phyloP scores from a whole-genome alignment of 2,888 invertebrate species.

The Andricus curvator region DNA sequence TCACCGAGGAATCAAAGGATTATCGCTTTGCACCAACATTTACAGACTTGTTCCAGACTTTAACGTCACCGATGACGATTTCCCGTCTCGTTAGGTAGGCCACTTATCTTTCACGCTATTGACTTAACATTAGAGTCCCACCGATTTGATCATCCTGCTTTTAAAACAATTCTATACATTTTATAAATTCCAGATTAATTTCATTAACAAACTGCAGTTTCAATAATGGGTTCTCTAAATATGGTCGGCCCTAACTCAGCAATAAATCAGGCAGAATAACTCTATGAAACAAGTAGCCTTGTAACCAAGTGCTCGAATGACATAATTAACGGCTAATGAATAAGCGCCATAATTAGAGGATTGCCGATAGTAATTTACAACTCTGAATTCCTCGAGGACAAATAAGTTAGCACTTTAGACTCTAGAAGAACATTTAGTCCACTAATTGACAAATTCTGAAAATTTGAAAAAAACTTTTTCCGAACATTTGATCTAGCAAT shows the following conservation, averaged over 20 bases:
- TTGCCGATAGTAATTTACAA: constrained; percentile 2
- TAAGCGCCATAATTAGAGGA: constrained; percentile 11
- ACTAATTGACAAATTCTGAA: neutral
- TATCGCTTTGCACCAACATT: constrained; percentile 36
- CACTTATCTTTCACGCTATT: constrained; percentile 13
- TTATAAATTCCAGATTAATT: neutral
- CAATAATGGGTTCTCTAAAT: neutral
- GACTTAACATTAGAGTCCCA: constrained; percentile 5
- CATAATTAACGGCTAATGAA: constrained; percentile 27
- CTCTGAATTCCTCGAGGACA: neutral
- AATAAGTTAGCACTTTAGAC: neutral
- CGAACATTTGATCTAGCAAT: neutral
- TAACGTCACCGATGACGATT: constrained; percentile 35
- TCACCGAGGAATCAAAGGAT: constrained; percentile 28
- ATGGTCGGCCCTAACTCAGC: neutral
- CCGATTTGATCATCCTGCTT: neutral
- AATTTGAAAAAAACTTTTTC: neutral
- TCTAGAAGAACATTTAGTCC: neutral
- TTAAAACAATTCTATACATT: neutral
- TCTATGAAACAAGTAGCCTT: constrained; percentile 22
- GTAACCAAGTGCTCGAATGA: constrained; percentile 15
- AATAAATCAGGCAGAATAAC: constrained; percentile 23
- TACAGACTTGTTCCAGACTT: constrained; percentile 35
- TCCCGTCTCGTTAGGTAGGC: constrained; percentile 36
- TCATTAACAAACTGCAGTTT: neutral